Percentiles rank a stretch among this genome's conserved stretches.
phyloP scores from a whole-genome alignment of 2,797 vertebrate genomes.

The Pipistrellus kuhlii region DNA sequence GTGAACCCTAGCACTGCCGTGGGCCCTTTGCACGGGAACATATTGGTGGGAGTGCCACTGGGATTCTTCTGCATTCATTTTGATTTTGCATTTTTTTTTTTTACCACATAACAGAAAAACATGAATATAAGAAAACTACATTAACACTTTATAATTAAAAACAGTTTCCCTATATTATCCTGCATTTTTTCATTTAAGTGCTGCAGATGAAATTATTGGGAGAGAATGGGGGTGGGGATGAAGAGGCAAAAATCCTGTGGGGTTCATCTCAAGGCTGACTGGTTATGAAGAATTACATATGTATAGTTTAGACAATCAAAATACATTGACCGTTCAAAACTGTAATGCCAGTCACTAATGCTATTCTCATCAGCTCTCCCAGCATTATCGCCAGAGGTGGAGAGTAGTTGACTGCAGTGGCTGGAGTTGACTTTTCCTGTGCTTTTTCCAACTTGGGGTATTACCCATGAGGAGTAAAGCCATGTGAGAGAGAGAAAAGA shows the following conservation, averaged over 20 bases:
- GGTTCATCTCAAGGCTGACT: background rate
- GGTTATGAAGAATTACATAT: background rate
- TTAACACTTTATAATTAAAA: background rate
- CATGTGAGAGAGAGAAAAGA: background rate
- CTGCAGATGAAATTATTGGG: background rate
- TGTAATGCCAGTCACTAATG: background rate
- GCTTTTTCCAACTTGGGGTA: background rate
- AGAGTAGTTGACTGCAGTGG: background rate
- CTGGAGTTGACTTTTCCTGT: background rate
- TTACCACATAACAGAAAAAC: background rate
- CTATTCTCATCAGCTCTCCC: background rate
- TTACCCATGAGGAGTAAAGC: background rate
- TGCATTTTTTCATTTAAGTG: background rate
- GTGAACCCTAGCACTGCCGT: rapidly evolving
- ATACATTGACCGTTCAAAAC: background rate
- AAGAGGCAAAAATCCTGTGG: background rate
- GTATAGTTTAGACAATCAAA: background rate
- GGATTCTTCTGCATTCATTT: background rate
- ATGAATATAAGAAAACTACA: background rate
- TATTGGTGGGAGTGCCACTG: background rate
- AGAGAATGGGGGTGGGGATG: rapidly evolving
- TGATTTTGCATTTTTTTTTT: background rate
- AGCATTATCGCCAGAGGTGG: background rate
- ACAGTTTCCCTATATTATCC: background rate
- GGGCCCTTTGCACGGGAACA: too few relatives aligned